Conservation (phyloP, 2,113 vertebrate species). For the Ivindomyrus marchei region DNA sequence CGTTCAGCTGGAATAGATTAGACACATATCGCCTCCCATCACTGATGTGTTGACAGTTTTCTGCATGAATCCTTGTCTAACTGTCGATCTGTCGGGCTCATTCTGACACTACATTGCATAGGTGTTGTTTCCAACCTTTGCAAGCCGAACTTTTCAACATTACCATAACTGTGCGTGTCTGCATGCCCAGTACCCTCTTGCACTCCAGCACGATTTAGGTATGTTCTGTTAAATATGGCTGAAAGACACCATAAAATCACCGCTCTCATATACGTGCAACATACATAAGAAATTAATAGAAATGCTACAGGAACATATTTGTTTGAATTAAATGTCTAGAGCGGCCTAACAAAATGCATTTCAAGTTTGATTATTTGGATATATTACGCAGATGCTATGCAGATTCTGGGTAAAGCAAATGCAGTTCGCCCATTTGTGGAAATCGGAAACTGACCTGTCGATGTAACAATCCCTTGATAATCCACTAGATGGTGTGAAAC, state of each 20-base stretch:
- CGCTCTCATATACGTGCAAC: not conserved
- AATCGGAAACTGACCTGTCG: not conserved
- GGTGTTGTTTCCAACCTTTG: not conserved
- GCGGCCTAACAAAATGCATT: not conserved
- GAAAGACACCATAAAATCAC: not conserved
- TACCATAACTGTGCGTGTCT: not conserved
- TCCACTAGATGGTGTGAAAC: constrained; percentile 13
- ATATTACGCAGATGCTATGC: not conserved
- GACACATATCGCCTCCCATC: not conserved
- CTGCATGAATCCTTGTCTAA: not conserved
- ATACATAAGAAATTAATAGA: not conserved
- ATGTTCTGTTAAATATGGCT: not conserved
- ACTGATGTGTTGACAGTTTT: not conserved
- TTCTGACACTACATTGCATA: not conserved
- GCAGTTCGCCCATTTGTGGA: not conserved
- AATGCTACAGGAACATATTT: not conserved
- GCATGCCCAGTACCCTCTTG: not conserved
- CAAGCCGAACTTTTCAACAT: not conserved
- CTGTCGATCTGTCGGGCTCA: not conserved
- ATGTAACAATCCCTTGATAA: constrained; percentile 9
- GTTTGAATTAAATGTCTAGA: not conserved
- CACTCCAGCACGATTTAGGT: not conserved
- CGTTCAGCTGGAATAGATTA: not conserved
- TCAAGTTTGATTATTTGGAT: not conserved
- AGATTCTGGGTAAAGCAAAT: not conserved